These are phyloP conservation scores for Doryteuthis pealeii DNA, from an alignment of 1,140 invertebrate genomes.

Conservation along the genomic window DNA sequence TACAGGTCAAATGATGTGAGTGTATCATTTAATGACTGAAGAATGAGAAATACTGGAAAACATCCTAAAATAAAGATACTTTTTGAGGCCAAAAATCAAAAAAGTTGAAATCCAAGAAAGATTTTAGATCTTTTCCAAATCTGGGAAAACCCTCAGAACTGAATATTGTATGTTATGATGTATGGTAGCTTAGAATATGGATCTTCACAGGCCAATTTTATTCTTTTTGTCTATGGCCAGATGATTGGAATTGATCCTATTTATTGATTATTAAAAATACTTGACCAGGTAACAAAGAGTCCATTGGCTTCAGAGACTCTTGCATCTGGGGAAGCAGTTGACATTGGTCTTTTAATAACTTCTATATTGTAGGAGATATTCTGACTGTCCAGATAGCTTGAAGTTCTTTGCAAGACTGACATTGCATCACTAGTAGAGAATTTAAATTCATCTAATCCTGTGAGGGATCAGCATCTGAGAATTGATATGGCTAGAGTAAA, in stretches of 20 bases:
- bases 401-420: background rate
- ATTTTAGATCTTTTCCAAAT: background rate
- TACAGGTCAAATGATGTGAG: background rate
- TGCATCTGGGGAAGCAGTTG: background rate
- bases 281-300: background rate
- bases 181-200: background rate
- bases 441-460: background rate
- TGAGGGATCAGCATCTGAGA: background rate
- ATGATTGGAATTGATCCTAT: background rate
- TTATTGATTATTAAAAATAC: background rate
- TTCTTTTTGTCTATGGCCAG: background rate
- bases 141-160: background rate
- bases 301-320: background rate
- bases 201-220: background rate
- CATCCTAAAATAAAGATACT: background rate
- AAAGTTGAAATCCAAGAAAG: background rate
- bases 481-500: background rate
- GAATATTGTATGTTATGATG: background rate
- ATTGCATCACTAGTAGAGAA: background rate
- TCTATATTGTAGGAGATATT: background rate
- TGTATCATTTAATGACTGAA: background rate
- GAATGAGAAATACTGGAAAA: conserved; percentile 4
- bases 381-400: background rate
- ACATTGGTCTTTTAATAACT: background rate
- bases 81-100: background rate